These are phyloP conservation scores for Chloroclysta siterata DNA, from an alignment of 2,888 invertebrate genomes.

Conservation along the genomic window DNA sequence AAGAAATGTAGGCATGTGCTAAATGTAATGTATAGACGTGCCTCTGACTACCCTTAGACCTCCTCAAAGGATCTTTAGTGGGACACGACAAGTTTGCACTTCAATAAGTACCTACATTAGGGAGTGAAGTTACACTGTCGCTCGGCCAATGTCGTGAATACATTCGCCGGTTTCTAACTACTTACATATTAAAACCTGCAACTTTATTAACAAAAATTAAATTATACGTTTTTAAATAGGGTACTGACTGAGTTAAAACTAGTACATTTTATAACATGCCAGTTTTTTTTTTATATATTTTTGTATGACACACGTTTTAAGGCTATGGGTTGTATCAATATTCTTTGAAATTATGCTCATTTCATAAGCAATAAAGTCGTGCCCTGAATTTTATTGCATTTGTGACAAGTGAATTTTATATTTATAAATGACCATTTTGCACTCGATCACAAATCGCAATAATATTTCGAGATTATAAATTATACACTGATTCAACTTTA, in stretches of 20 bases:
- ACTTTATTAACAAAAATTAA: too few relatives aligned
- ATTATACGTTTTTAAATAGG: too few relatives aligned
- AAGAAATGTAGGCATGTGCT: neutral
- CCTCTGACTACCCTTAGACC: neutral
- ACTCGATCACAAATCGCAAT: conserved; percentile 57
- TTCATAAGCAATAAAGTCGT: conserved; percentile 44
- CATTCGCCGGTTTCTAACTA: too few relatives aligned
- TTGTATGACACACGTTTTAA: neutral
- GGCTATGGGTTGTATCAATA: conserved; percentile 1
- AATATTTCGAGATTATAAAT: conserved; percentile 48
- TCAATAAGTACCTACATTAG: too few relatives aligned
- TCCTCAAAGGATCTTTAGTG: neutral
- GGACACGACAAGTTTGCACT: too few relatives aligned
- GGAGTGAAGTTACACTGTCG: too few relatives aligned
- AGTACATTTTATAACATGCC: too few relatives aligned
- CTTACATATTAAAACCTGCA: too few relatives aligned
- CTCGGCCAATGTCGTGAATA: too few relatives aligned
- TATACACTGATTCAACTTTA: conserved; percentile 48
- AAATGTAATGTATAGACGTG: neutral
- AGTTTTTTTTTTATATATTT: too few relatives aligned
- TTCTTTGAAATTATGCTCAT: conserved; percentile 36
- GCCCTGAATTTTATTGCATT: conserved; percentile 57
- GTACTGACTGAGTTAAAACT: too few relatives aligned
- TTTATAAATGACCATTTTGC: conserved; percentile 38
- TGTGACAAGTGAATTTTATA: conserved; percentile 48